These are phyloP conservation scores for Saturnia pavonia DNA, from an alignment of 2,888 invertebrate genomes.

Conservation along the genomic window DNA sequence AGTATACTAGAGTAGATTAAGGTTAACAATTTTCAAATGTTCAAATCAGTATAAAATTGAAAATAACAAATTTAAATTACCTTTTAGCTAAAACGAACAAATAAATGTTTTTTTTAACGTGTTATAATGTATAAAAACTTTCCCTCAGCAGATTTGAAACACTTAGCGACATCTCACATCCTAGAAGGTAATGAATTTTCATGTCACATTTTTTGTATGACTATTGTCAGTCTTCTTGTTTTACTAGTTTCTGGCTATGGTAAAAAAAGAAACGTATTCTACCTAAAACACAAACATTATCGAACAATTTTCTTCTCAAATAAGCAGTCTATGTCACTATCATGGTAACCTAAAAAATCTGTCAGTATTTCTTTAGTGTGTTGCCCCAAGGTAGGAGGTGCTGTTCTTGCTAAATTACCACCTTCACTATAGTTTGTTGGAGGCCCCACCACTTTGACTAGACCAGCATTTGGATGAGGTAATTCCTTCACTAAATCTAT, in stretches of 20 bases:
- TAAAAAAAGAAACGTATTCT: background rate
- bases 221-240: too few relatives aligned
- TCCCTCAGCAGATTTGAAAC: too few relatives aligned
- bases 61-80: too few relatives aligned
- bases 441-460: slow-evolving; percentile 91
- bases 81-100: too few relatives aligned
- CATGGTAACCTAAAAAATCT: slow-evolving; percentile 84
- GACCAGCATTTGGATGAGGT: slow-evolving; percentile 86
- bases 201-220: too few relatives aligned
- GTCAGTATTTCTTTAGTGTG: slow-evolving; percentile 91
- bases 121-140: too few relatives aligned
- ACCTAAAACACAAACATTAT: slow-evolving; percentile 31
- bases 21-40: background rate
- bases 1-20: too few relatives aligned
- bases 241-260: too few relatives aligned
- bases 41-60: too few relatives aligned
- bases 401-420: slow-evolving; percentile 84
- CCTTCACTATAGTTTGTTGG: slow-evolving; percentile 91
- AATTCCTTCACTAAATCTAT: slow-evolving; percentile 88
- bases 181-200: too few relatives aligned
- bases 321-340: slow-evolving; percentile 81
- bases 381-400: slow-evolving; percentile 94
- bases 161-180: too few relatives aligned
- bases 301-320: slow-evolving; percentile 68
- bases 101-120: too few relatives aligned